phyloP scores from a whole-genome alignment of 2,797 vertebrate genomes.

The Sebastes vulpes region DNA sequence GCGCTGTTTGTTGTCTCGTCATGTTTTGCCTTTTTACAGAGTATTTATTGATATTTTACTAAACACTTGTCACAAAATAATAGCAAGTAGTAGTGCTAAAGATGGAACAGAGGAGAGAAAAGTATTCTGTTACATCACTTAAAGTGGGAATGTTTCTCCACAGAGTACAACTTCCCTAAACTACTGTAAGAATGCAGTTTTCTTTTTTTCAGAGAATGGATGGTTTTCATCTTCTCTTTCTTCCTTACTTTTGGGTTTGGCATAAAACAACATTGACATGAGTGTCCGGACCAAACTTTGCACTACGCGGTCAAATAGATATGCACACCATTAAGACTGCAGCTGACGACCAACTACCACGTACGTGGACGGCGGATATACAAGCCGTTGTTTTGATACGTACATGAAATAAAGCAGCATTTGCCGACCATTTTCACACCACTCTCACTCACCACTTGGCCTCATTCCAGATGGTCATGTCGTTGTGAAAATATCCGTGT shows the following conservation, averaged over 20 bases:
- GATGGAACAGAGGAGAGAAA: not conserved
- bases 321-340: not conserved
- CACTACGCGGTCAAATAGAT: fast-evolving
- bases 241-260: not conserved
- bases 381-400: too few species aligned
- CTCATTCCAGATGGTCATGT: fast-evolving
- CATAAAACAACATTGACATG: not conserved
- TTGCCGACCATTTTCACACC: too few species aligned
- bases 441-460: too few species aligned
- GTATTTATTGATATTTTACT: conserved; percentile 5
- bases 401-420: too few species aligned
- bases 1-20: conserved; percentile 16
- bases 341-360: too few species aligned
- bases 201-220: not conserved
- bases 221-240: not conserved
- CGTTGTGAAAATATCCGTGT: too few species aligned
- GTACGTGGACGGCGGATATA: too few species aligned
- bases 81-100: not conserved
- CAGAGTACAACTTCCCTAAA: not conserved
- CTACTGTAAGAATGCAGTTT: not conserved
- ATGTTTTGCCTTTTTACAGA: not conserved
- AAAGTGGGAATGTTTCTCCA: not conserved
- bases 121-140: not conserved
- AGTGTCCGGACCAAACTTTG: not conserved
- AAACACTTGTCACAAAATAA: not conserved